Evolutionary conservation across 2,888 invertebrate genomes (phyloP), one percentile per base, ranked within the genome.

Genomic region (Suillia variegata): DNA sequence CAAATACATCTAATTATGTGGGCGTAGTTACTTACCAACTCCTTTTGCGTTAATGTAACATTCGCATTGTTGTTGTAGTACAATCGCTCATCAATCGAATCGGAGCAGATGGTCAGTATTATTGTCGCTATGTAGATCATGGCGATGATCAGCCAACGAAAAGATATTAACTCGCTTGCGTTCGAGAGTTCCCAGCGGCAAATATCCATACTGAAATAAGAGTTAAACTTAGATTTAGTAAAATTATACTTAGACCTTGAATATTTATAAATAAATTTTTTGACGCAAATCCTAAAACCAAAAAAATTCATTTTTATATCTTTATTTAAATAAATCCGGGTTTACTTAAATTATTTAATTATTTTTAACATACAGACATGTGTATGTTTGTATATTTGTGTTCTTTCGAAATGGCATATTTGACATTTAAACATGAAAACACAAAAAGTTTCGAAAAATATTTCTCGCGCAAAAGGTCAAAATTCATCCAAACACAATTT

Each of bases 71-170:
- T 79, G 58, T 74, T 78, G 62, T 78, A 72, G 63, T 79, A 79
- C 38, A 81, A 68, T 63, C 77, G 78, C 64, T 80, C 80, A 61
- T 82, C 81, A 53, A 82, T 79, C 33, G 80, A 80, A 69, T 81
- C 81, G 66, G 82, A 80, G 71, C 82, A 80, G 61, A 82, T 75
- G 42, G 81, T 80, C 47, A 82, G 71, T 60, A 82, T 81, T 76
- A 82, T 82, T 74, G 82, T 82, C 71, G 81, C 81, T 68, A 81
- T 77, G 66, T 82, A 82, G 61, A 82, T 80, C 82, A 82, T 82
- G 60, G 82, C 79, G 60, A 82, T 80, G 51, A 82, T 81, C 54
- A 82, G 72, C 80, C 81, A 82, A 62, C 81, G 80, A 66, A 82
- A 82, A 50, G 82, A 80, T 66, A 82, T 77, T 58, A 80, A 65